phyloP scores from a whole-genome alignment of 2,113 vertebrate genomes.

The Trachemys scripta region DNA sequence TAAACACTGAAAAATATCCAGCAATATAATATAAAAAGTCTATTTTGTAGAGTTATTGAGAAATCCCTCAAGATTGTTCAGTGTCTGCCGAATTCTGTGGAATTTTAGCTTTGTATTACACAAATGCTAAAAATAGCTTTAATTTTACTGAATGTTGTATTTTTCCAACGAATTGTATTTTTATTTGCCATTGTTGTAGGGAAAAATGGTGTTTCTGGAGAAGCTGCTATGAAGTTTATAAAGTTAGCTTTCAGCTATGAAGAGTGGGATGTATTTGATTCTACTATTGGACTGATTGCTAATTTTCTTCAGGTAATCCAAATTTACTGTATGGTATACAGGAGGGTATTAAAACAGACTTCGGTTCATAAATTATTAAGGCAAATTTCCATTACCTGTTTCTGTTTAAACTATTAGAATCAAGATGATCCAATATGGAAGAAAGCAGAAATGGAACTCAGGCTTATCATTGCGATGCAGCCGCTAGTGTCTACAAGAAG shows the following conservation, averaged over 20 bases:
- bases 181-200: constrained; percentile 74
- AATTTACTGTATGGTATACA: background rate
- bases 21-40: background rate
- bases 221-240: constrained; percentile 87
- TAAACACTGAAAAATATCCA: background rate
- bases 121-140: background rate
- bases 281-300: constrained; percentile 77
- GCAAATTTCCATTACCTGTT: background rate
- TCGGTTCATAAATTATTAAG: background rate
- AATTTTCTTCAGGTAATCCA: constrained; percentile 86
- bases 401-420: constrained; percentile 72
- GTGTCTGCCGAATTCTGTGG: background rate
- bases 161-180: background rate
- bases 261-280: constrained; percentile 85
- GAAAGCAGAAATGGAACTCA: constrained; percentile 86
- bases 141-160: background rate
- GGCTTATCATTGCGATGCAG: constrained; percentile 83
- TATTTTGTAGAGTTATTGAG: background rate
- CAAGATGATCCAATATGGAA: constrained; percentile 80
- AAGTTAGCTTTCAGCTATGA: constrained; percentile 92
- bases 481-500: constrained; percentile 79
- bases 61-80: background rate
- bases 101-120: constrained; percentile 9
- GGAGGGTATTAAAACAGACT: background rate
- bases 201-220: constrained; percentile 82